Evolutionary conservation across 2,797 vertebrate species (phyloP).

Genomic region (Chaetophractus vellerosus): DNA sequence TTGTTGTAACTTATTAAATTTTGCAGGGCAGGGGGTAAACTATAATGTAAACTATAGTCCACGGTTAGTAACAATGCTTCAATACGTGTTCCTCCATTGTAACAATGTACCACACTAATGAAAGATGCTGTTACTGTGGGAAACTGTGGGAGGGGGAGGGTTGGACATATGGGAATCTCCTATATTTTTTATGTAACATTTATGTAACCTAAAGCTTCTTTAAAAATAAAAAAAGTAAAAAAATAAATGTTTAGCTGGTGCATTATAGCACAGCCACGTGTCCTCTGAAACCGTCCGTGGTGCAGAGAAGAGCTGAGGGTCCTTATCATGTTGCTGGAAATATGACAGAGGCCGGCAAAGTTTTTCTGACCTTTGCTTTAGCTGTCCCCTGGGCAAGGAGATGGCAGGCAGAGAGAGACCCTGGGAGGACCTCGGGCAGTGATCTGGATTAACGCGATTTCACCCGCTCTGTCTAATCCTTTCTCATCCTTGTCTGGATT

Average conservation of each 20-base stretch:
- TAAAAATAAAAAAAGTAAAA: not conserved
- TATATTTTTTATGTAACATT: no score
- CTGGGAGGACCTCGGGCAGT: no score
- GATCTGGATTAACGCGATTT: not conserved
- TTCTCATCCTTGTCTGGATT: not conserved
- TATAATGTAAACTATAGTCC: no score
- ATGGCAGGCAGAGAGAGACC: not conserved
- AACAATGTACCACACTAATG: no score
- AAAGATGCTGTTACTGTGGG: no score
- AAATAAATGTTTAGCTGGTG: not conserved
- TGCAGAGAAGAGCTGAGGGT: not conserved
- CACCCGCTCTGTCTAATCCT: not conserved
- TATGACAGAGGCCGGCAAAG: not conserved
- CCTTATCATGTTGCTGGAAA: not conserved
- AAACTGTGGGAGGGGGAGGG: no score
- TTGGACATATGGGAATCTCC: no score
- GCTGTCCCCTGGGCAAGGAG: accelerated
- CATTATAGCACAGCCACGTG: not conserved
- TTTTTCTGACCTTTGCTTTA: not conserved
- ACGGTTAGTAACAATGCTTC: no score
- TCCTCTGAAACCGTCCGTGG: not conserved
- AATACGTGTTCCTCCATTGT: no score
- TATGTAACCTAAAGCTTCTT: no score
- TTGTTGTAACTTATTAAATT: no score
- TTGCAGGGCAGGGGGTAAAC: no score